Evolutionary conservation across 2,888 invertebrate species (phyloP).

Genomic region (Eumacrocentrus americanus): DNA sequence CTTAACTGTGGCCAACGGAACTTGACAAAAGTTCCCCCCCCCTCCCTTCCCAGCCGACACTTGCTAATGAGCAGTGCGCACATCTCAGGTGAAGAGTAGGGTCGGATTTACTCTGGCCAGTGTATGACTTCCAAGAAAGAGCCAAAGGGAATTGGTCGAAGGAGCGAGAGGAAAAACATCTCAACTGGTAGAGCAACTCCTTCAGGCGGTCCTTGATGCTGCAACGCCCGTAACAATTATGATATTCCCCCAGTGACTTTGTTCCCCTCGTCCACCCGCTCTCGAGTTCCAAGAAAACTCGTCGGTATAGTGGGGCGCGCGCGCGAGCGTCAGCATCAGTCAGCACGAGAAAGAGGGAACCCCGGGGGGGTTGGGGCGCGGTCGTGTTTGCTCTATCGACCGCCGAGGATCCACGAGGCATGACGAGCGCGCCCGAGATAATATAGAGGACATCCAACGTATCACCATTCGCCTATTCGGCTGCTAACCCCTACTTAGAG

Average conservation of each 20-base stretch:
- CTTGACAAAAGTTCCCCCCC: constrained; percentile 52
- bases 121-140: too few relatives aligned
- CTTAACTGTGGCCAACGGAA: constrained; percentile 33
- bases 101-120: too few relatives aligned
- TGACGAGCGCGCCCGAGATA: constrained; percentile 52
- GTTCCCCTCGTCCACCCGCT: too few relatives aligned
- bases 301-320: too few relatives aligned
- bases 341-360: constrained; percentile 25
- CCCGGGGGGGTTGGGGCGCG: constrained; percentile 60
- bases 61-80: constrained; percentile 56
- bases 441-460: constrained; percentile 18
- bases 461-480: constrained; percentile 25
- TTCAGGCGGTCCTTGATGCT: too few relatives aligned
- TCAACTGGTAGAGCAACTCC: too few relatives aligned
- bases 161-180: too few relatives aligned
- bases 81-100: constrained; percentile 33
- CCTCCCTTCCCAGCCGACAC: too few relatives aligned
- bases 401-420: constrained; percentile 58
- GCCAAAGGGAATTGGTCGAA: too few relatives aligned
- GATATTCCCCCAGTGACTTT: constrained; percentile 49
- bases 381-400: constrained; percentile 63
- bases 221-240: constrained; percentile 56
- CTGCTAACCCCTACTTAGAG: constrained; percentile 23
- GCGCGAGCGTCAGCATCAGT: constrained; percentile 14
- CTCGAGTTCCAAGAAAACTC: too few relatives aligned